Base-by-base conservation (phyloP, 2,113 vertebrate genomes). In the Pelusios castaneus region DNA sequence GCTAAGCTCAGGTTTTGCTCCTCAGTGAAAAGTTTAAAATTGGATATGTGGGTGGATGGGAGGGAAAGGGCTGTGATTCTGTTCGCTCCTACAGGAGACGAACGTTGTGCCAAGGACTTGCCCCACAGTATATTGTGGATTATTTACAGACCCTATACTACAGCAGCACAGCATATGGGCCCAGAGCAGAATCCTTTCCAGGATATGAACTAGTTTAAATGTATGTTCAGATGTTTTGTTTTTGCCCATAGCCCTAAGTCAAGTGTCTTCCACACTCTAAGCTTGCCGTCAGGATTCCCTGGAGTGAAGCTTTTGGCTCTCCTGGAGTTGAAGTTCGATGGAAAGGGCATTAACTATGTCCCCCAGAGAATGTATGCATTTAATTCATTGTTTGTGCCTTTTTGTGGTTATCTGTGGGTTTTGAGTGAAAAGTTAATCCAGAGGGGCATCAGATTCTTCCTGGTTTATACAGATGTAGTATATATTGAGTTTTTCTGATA, bases 61-160 rank as follows among this genome's bases (percentile, higher is more conserved):
- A 84, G 87, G 90, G 84, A 49, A 91, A 58, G 73, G 43, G n/a
- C 55, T 91, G 88, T 78, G 89, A 67, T 94, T 95, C 95, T 81
- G 78, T 82, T 78, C 67, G 3, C 90, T 95, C 88, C 88, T 96
- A 81, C 87, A 82, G 88, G 94, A 94, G 80, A 87, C 85, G 87
- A 90, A 1, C 76, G 34, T 85, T n/a, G 52, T 41, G 90, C 81
- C 91, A 73, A 45, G 41, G 12, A 95, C 92, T 90, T 93, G 90
- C 17, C 76, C 34, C 80, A 81, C 47, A 83, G 56, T 19, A 47
- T 92, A 92, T 95, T 90, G 80, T n/a, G 63, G 14, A 29, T 84
- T 85, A 79, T 93, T 95, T 89, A 96, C 55, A 89, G 79, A 80
- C 91, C 2, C 0, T 60, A 73, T 49, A 54, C 70, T 85, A 85